These are phyloP conservation scores for Hydrotaea diabolus DNA, from an alignment of 2,888 invertebrate species.

Conservation along the genomic window DNA sequence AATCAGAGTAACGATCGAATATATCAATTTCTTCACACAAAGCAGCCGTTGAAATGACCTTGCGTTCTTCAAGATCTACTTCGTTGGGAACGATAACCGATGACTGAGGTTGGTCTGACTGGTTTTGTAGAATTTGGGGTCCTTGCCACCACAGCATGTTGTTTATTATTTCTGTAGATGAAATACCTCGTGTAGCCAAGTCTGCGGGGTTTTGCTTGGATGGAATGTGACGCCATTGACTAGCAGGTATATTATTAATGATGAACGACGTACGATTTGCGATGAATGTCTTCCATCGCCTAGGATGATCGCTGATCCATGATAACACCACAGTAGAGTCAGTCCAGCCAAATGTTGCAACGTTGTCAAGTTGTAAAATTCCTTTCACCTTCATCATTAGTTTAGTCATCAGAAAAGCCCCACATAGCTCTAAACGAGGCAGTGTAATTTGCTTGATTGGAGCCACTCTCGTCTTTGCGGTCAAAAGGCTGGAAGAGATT, in stretches of 20 bases:
- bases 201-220: conserved; percentile 56
- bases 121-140: conserved; percentile 30
- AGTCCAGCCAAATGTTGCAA: conserved; percentile 44
- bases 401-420: no score
- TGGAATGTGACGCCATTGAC: conserved; percentile 49
- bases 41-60: conserved; percentile 1
- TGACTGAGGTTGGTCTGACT: background rate
- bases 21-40: conserved; percentile 27
- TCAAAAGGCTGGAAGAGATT: no score
- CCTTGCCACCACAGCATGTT: conserved; percentile 61
- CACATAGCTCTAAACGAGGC: no score
- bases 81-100: background rate
- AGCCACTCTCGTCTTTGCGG: no score
- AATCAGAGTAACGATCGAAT: background rate
- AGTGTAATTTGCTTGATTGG: no score
- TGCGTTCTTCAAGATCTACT: conserved; percentile 21
- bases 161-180: conserved; percentile 17
- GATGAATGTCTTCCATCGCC: conserved; percentile 58
- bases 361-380: no score
- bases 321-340: conserved; percentile 51
- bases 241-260: conserved; percentile 32
- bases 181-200: conserved; percentile 58
- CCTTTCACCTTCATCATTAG: no score
- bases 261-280: conserved; percentile 55
- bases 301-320: conserved; percentile 55